phyloP scores from a whole-genome alignment of 2,797 vertebrate species.

The Nannoperca australis region DNA sequence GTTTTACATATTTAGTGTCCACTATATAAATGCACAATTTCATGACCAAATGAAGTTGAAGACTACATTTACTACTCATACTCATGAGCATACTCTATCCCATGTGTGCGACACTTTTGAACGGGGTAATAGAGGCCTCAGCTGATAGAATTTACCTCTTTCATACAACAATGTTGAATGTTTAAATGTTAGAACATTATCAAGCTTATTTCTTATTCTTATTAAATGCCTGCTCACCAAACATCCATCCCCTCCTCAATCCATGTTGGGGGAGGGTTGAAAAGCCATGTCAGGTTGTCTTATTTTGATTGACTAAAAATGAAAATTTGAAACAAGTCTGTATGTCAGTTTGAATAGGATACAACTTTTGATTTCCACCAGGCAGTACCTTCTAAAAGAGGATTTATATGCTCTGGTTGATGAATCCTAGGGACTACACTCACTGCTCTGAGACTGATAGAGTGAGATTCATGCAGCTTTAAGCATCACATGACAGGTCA shows the following conservation, averaged over 20 bases:
- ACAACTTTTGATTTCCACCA: constrained; percentile 2
- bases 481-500: not conserved
- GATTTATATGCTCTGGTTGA: not conserved
- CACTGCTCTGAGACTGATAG: not conserved
- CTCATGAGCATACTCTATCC: not conserved
- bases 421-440: not conserved
- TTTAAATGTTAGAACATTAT: constrained; percentile 2
- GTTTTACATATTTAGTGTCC: not conserved
- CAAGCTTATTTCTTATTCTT: not conserved
- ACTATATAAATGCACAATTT: not conserved
- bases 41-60: not conserved
- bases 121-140: not conserved
- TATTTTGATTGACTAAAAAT: not conserved
- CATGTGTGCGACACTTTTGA: not conserved
- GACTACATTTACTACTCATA: not conserved
- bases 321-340: not conserved
- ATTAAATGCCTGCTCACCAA: not conserved
- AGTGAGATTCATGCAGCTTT: not conserved
- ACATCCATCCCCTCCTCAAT: not conserved
- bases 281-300: not conserved
- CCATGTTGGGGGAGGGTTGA: not conserved
- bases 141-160: not conserved
- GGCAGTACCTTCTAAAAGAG: not conserved
- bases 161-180: not conserved
- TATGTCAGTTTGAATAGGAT: not conserved